These are phyloP conservation scores for Allolobophora icterica DNA, from an alignment of 2,888 invertebrate genomes.

Conservation along the genomic window DNA sequence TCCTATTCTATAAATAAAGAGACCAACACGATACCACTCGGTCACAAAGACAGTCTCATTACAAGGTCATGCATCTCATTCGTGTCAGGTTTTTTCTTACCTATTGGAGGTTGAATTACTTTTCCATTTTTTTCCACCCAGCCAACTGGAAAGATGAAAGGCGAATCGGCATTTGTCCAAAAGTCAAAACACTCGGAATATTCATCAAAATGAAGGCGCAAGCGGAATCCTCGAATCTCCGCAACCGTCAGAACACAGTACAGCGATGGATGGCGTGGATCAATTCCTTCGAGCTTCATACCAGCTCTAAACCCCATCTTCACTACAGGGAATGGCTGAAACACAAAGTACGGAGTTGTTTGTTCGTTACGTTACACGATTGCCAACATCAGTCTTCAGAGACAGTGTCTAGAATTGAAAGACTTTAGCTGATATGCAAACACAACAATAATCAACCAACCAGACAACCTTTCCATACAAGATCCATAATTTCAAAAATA, in stretches of 20 bases:
- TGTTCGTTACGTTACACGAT: background rate
- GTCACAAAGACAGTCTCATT: background rate
- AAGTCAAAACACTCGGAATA: slow-evolving; percentile 87
- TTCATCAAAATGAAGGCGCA: slow-evolving; percentile 89
- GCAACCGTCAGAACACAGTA: slow-evolving; percentile 87
- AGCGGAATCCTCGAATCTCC: slow-evolving; percentile 75
- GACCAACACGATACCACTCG: background rate
- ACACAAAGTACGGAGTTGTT: background rate
- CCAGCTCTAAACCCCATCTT: slow-evolving; percentile 77
- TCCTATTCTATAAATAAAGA: background rate
- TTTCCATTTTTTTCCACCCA: slow-evolving; percentile 88
- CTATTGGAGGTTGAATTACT: slow-evolving; percentile 79
- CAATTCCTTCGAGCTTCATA: slow-evolving; percentile 91
- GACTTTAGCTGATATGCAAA: background rate
- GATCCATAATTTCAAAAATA: background rate
- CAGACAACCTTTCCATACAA: background rate
- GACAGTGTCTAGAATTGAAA: background rate
- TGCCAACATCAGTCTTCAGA: background rate
- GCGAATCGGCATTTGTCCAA: slow-evolving; percentile 91
- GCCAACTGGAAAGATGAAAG: slow-evolving; percentile 88
- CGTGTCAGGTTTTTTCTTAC: slow-evolving; percentile 52
- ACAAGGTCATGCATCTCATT: background rate
- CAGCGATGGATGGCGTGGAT: slow-evolving; percentile 86
- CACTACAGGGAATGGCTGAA: slow-evolving; percentile 73
- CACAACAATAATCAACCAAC: background rate